Percentiles rank a stretch among this genome's conserved stretches.
Evolutionary conservation across 2,888 invertebrate species (phyloP).

Genomic region (Scrobipalpa costella): DNA sequence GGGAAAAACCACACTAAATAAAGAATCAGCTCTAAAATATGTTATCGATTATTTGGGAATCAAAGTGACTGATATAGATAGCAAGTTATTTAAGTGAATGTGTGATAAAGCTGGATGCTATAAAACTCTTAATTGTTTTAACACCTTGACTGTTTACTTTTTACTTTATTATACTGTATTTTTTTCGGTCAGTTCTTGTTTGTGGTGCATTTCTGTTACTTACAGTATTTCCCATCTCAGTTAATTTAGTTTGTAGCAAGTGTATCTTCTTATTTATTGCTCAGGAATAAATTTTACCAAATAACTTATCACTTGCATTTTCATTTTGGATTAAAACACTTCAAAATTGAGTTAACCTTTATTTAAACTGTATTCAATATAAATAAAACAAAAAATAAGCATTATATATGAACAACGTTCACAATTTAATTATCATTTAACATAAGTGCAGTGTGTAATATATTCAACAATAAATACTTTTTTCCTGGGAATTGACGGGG

Average conservation of each 20-base stretch:
- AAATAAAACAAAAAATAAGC: slow-evolving; percentile 68
- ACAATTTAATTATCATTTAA: slow-evolving; percentile 52
- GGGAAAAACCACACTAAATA: slow-evolving; percentile 62
- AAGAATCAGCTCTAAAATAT: slow-evolving; percentile 55
- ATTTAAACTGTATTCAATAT: slow-evolving; percentile 63
- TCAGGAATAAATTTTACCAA: slow-evolving; percentile 21
- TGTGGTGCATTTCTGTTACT: slow-evolving; percentile 13
- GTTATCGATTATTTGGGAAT: slow-evolving; percentile 57
- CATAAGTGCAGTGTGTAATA: slow-evolving; percentile 44
- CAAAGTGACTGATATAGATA: slow-evolving; percentile 42
- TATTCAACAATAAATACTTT: slow-evolving; percentile 29
- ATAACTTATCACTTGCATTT: background rate
- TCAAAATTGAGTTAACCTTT: slow-evolving; percentile 51
- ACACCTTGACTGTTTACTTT: background rate
- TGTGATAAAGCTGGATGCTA: background rate
- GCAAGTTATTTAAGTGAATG: slow-evolving; percentile 45
- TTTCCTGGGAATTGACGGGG: slow-evolving; percentile 23
- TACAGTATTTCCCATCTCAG: slow-evolving; percentile 27
- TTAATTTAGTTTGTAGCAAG: background rate
- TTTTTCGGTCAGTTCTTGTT: background rate
- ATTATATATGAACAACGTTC: slow-evolving; percentile 58
- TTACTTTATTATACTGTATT: background rate
- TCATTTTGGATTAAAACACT: background rate
- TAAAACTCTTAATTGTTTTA: background rate
- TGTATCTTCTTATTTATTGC: slow-evolving; percentile 20